These are phyloP conservation scores for Selene dorsalis DNA, from an alignment of 2,797 vertebrate species.

Conservation along the genomic window DNA sequence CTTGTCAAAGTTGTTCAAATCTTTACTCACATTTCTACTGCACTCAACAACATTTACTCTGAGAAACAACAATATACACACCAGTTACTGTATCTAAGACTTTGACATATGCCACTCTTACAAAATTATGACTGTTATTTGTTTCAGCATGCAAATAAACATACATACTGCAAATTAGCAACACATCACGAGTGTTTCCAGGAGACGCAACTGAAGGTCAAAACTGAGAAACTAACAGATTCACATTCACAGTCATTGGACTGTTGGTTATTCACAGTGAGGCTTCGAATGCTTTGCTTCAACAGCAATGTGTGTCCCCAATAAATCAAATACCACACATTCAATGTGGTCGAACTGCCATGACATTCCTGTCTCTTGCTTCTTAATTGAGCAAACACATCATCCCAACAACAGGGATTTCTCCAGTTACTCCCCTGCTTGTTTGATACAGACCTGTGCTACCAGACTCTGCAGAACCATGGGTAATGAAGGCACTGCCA, in stretches of 20 bases:
- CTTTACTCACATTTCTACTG: too few species aligned
- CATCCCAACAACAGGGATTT: conserved; percentile 34
- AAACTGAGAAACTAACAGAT: not conserved
- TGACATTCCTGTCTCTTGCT: conserved; percentile 20
- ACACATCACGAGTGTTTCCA: not conserved
- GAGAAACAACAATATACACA: not conserved
- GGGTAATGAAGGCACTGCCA: conserved; percentile 77
- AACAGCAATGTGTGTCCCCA: not conserved
- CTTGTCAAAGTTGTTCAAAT: not conserved
- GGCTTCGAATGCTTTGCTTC: not conserved
- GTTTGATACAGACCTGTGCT: conserved; percentile 47
- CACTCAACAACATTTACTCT: not conserved
- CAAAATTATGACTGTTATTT: not conserved
- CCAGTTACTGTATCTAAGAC: not conserved
- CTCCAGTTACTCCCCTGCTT: conserved; percentile 39
- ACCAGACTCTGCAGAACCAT: conserved; percentile 42
- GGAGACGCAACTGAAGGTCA: not conserved
- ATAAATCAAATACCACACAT: conserved; percentile 20
- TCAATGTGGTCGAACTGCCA: not conserved
- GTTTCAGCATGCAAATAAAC: too few species aligned
- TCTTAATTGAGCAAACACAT: conserved; percentile 42
- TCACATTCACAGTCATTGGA: not conserved
- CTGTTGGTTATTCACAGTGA: conserved; percentile 5
- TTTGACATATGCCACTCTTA: not conserved
- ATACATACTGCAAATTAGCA: too few species aligned